Percentiles rank a stretch among this genome's conserved stretches.
Conservation (phyloP, 2,797 vertebrate genomes). For the Mycteria americana region DNA sequence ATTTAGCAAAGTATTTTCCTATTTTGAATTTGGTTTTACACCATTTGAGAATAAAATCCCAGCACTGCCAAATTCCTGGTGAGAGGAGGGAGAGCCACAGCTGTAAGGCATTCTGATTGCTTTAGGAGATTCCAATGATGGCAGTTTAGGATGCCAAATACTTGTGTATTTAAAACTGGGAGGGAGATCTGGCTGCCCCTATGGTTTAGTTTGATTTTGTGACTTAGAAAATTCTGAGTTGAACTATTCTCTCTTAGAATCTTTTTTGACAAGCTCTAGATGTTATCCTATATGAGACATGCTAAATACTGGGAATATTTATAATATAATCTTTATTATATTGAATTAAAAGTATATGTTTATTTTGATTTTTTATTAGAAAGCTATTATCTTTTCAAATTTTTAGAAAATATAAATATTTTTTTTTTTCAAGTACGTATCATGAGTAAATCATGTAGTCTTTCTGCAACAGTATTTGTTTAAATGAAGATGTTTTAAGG, state of each 20-base stretch:
- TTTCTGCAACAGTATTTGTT: not conserved
- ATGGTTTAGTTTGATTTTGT: not conserved
- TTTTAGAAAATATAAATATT: not conserved
- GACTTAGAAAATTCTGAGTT: not conserved
- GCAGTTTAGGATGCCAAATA: not conserved
- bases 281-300: not conserved
- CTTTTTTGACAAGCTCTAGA: not conserved
- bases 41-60: not conserved
- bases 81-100: not conserved
- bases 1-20: not conserved
- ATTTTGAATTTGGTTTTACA: not conserved
- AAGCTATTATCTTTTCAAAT: not conserved
- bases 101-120: not conserved
- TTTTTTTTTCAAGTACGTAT: not conserved
- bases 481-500: not conserved
- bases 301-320: not conserved
- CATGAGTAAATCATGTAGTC: not conserved
- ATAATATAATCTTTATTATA: not conserved
- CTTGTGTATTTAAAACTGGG: not conserved
- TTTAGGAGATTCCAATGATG: not conserved
- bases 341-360: not conserved
- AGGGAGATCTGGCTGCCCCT: not conserved
- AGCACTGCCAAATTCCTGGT: not conserved
- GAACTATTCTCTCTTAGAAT: not conserved
- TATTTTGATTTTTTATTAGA: not conserved